Evolutionary conservation across 2,888 invertebrate genomes (phyloP).

Genomic region (Neoitamus cyanurus): DNA sequence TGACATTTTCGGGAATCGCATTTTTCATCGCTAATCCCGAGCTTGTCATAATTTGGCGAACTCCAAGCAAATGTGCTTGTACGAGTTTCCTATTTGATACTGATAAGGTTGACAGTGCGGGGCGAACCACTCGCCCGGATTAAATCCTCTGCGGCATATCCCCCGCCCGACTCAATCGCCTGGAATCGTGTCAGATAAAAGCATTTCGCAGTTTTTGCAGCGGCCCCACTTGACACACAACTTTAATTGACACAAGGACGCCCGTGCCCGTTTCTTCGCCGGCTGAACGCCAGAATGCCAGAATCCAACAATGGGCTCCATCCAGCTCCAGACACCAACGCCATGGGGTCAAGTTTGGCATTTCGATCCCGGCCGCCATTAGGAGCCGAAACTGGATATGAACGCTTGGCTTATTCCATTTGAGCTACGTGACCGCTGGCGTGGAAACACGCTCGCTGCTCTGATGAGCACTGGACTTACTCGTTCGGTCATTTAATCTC

Average conservation of each 20-base stretch:
- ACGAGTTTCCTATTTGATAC: constrained; percentile 32
- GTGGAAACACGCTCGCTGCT: background rate
- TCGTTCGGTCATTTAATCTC: constrained; percentile 1
- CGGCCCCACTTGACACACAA: constrained; percentile 15
- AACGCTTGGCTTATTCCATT: constrained; percentile 27
- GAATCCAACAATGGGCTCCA: background rate
- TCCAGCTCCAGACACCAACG: background rate
- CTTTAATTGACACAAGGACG: constrained; percentile 5
- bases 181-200: constrained; percentile 52
- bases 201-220: constrained; percentile 43
- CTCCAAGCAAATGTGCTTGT: constrained; percentile 38
- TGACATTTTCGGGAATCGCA: constrained; percentile 42
- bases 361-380: constrained; percentile 14
- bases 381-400: background rate
- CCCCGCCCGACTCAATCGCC: constrained; percentile 49
- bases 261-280: background rate
- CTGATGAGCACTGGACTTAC: background rate
- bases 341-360: constrained; percentile 2
- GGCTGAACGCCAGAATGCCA: background rate
- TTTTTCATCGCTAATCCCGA: constrained; percentile 36
- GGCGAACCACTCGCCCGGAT: constrained; percentile 43
- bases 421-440: background rate
- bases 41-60: constrained; percentile 38
- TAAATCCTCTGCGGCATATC: constrained; percentile 51
- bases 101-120: constrained; percentile 44